A percentile compares a stretch with the other conserved stretches of the same genome.
Conservation (phyloP, 2,797 vertebrate species). For the Eospalax fontanierii region DNA sequence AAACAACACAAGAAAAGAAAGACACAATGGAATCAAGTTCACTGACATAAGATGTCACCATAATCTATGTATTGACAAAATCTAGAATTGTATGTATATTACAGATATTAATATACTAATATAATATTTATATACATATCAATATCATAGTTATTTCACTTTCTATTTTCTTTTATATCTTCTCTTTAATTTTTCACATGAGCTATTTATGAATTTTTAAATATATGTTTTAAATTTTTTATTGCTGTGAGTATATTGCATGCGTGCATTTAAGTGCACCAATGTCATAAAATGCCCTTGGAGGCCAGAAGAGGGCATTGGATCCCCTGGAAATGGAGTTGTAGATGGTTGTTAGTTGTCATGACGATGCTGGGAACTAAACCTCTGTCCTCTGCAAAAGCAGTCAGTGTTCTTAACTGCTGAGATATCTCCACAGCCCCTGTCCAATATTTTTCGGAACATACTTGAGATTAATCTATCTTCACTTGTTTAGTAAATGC, state of each 20-base stretch:
- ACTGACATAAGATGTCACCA: not conserved
- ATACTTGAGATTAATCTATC: not conserved
- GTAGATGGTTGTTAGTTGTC: too few relatives aligned
- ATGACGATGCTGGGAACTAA: too few relatives aligned
- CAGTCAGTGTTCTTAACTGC: too few relatives aligned
- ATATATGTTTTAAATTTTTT: not conserved
- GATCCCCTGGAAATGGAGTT: too few relatives aligned
- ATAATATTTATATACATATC: not conserved
- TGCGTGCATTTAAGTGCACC: too few relatives aligned
- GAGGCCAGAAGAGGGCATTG: too few relatives aligned
- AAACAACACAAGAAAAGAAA: slow-evolving; percentile 26
- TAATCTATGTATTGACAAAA: not conserved
- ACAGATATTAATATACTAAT: not conserved
- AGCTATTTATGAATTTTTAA: slow-evolving; percentile 19
- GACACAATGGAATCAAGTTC: not conserved
- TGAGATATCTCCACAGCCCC: too few relatives aligned
- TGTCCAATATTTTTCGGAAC: not conserved
- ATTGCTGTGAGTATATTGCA: too few relatives aligned
- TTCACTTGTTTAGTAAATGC: not conserved
- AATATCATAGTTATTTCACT: slow-evolving; percentile 17
- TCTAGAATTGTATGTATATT: slow-evolving; percentile 17
- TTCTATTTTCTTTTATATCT: not conserved
- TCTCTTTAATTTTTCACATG: not conserved
- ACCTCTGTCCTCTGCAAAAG: too few relatives aligned
- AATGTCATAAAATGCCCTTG: too few relatives aligned